Evolutionary conservation across 2,888 invertebrate species (phyloP).

Genomic region (Campopleginae sp.): DNA sequence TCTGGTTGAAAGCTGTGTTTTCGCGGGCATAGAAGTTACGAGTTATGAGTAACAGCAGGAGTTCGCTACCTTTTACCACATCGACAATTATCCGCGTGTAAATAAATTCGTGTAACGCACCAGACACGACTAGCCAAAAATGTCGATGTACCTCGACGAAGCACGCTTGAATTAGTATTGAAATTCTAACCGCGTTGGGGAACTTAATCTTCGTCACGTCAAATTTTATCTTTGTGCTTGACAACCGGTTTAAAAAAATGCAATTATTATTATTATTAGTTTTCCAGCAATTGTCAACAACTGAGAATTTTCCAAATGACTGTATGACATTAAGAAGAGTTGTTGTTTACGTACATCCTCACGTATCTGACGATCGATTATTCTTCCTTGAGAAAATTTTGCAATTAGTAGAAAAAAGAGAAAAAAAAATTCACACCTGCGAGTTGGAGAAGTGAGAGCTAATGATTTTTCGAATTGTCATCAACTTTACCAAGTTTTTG

Average conservation of each 20-base stretch:
- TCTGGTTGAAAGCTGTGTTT: conserved; percentile 19
- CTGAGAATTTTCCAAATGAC: neutral
- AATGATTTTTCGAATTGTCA: neutral
- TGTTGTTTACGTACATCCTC: neutral
- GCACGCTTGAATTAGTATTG: neutral
- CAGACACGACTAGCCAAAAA: conserved; percentile 44
- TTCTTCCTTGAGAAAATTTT: neutral
- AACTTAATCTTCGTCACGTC: neutral
- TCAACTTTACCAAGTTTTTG: neutral
- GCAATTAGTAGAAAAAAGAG: neutral
- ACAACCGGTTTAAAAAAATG: neutral
- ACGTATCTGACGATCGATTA: neutral
- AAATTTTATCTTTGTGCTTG: neutral
- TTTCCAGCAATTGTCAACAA: neutral
- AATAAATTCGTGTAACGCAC: conserved; percentile 54
- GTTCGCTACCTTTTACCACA: conserved; percentile 23
- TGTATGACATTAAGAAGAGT: neutral
- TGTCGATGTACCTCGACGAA: neutral
- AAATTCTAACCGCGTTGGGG: neutral
- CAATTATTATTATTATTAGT: neutral
- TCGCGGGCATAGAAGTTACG: conserved; percentile 14
- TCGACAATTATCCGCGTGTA: conserved; percentile 61
- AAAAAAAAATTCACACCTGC: neutral
- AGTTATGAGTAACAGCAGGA: conserved; percentile 37
- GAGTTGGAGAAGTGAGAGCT: neutral